Evolutionary conservation across 2,113 vertebrate species (phyloP).

Genomic region (Edolisoma coerulescens): DNA sequence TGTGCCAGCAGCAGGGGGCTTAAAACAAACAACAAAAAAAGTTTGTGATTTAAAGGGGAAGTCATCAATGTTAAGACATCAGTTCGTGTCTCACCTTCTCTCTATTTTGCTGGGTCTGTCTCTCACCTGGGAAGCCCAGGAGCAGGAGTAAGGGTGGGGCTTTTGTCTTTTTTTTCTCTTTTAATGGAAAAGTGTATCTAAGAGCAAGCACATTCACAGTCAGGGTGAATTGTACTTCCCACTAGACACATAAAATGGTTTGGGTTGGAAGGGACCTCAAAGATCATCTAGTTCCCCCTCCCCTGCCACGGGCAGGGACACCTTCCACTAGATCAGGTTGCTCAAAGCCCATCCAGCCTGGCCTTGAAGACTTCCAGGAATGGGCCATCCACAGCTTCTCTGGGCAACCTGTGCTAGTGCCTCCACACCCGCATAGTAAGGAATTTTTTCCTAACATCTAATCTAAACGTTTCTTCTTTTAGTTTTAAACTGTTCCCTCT

Average conservation of each 20-base stretch:
- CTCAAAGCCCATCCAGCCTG: background rate
- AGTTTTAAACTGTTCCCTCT: background rate
- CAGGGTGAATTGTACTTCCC: background rate
- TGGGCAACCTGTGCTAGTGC: background rate
- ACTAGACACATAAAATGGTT: background rate
- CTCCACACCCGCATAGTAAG: background rate
- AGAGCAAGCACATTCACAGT: background rate
- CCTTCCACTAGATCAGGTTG: background rate
- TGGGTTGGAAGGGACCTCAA: background rate
- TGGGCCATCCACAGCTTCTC: background rate
- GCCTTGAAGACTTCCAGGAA: background rate
- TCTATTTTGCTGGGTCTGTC: background rate
- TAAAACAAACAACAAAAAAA: background rate
- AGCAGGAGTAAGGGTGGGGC: rapidly evolving
- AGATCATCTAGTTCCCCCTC: background rate
- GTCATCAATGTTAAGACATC: background rate
- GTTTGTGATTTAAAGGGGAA: conserved; percentile 30
- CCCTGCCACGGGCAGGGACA: background rate
- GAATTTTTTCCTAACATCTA: background rate
- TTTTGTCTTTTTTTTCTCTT: background rate
- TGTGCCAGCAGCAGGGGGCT: conserved; percentile 31
- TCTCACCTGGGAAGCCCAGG: background rate
- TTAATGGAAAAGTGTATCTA: background rate
- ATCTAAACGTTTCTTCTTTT: background rate
- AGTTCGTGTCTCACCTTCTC: background rate